These are phyloP conservation scores for Nineta flava DNA, from an alignment of 2,888 invertebrate genomes.

Conservation along the genomic window DNA sequence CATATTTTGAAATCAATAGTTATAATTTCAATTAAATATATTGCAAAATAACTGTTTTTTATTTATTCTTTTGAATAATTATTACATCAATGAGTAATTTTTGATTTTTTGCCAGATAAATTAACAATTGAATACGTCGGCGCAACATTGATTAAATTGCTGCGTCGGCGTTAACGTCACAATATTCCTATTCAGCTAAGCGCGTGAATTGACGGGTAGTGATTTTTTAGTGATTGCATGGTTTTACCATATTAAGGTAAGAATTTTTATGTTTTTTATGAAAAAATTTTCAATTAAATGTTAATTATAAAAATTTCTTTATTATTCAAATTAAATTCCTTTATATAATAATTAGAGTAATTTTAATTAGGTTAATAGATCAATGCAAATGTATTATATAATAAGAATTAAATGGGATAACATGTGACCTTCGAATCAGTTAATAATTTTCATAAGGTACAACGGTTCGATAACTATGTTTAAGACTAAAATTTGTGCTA, in stretches of 20 bases:
- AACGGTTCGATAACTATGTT: too few species aligned
- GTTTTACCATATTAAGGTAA: background rate
- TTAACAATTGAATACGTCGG: background rate
- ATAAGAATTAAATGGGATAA: background rate
- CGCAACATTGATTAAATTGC: background rate
- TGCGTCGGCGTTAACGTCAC: background rate
- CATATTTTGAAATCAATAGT: too few species aligned
- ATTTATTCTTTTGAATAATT: too few species aligned
- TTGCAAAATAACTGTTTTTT: too few species aligned
- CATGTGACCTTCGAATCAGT: background rate
- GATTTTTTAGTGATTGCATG: background rate
- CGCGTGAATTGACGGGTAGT: background rate
- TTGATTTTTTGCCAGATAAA: background rate
- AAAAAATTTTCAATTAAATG: too few species aligned
- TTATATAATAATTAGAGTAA: too few species aligned
- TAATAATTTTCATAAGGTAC: background rate
- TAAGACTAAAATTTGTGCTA: too few species aligned
- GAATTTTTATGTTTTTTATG: background rate
- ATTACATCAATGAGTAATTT: background rate
- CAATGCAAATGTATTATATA: background rate
- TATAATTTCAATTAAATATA: too few species aligned
- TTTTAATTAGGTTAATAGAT: background rate
- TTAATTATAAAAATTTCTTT: too few species aligned
- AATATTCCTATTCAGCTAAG: too few species aligned
- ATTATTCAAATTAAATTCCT: too few species aligned